Percentiles rank a stretch among this genome's conserved stretches.
phyloP scores from a whole-genome alignment of 2,797 vertebrate species.

The Otolemur crassicaudatus region DNA sequence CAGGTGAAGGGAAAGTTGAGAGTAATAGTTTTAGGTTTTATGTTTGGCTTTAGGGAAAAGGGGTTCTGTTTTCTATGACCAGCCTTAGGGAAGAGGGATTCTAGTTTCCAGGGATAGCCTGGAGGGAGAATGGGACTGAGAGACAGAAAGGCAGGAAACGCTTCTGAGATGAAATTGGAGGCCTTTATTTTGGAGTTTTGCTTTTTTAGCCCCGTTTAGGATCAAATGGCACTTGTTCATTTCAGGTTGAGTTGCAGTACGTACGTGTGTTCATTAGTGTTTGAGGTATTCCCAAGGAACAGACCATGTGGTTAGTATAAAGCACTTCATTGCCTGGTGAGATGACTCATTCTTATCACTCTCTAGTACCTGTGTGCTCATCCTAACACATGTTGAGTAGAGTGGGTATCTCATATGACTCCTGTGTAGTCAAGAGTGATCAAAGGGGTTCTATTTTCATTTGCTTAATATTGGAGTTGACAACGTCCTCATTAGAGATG shows the following conservation, averaged over 20 bases:
- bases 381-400: background rate
- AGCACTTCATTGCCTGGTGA: background rate
- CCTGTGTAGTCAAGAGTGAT: background rate
- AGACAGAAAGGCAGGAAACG: too few relatives aligned
- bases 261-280: background rate
- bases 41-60: too few relatives aligned
- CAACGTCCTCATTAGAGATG: background rate
- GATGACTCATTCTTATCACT: background rate
- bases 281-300: background rate
- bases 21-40: background rate
- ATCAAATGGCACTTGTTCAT: background rate
- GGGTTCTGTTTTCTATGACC: too few relatives aligned
- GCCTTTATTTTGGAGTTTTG: too few relatives aligned
- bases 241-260: background rate
- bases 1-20: background rate
- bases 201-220: background rate
- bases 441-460: slow-evolving; percentile 36
- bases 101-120: too few relatives aligned
- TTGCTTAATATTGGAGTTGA: slow-evolving; percentile 35
- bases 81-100: too few relatives aligned
- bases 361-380: background rate
- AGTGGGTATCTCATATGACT: background rate
- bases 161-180: too few relatives aligned
- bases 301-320: background rate
- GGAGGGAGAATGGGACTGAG: too few relatives aligned